phyloP scores from a whole-genome alignment of 2,797 vertebrate species.

The Dendrocincla tyrannina region DNA sequence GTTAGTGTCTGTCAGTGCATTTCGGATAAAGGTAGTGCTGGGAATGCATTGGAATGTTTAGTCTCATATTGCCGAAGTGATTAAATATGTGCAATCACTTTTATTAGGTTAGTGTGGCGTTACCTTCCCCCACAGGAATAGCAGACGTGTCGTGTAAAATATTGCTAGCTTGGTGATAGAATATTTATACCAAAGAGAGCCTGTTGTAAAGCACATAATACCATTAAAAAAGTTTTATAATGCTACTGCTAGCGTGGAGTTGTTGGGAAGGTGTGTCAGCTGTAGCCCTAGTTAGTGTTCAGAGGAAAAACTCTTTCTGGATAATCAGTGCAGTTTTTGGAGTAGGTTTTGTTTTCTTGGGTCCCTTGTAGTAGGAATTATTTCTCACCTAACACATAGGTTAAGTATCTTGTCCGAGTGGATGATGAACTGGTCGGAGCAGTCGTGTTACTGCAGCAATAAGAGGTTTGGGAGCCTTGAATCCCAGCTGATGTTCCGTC shows the following conservation, averaged over 20 bases:
- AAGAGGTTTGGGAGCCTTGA: constrained; percentile 63
- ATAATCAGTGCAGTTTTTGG: constrained; percentile 55
- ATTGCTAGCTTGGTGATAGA: constrained; percentile 75
- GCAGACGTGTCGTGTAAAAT: constrained; percentile 75
- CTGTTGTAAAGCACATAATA: constrained; percentile 79
- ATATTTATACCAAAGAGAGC: constrained; percentile 85
- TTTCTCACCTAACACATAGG: constrained; percentile 31
- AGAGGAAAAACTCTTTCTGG: constrained; percentile 51
- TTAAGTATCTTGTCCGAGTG: constrained; percentile 38
- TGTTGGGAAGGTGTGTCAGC: constrained; percentile 71
- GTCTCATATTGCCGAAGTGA: constrained; percentile 68
- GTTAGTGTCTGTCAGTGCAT: constrained; percentile 71
- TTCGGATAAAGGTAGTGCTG: constrained; percentile 65
- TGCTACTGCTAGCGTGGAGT: constrained; percentile 70
- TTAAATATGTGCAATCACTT: constrained; percentile 77
- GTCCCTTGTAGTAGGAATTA: constrained; percentile 61
- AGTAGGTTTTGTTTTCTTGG: constrained; percentile 47
- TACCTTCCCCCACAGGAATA: constrained; percentile 70
- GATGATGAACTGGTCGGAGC: constrained; percentile 38
- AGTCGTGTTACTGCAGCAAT: constrained; percentile 61
- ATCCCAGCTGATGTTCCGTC: constrained; percentile 61
- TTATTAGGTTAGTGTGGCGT: constrained; percentile 60
- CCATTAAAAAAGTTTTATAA: constrained; percentile 57
- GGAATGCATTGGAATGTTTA: constrained; percentile 73
- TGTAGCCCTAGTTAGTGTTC: constrained; percentile 45